A percentile compares a stretch with the other conserved stretches of the same genome.
Evolutionary conservation across 2,797 vertebrate species (phyloP).

Genomic region (Fistularia commersonii): DNA sequence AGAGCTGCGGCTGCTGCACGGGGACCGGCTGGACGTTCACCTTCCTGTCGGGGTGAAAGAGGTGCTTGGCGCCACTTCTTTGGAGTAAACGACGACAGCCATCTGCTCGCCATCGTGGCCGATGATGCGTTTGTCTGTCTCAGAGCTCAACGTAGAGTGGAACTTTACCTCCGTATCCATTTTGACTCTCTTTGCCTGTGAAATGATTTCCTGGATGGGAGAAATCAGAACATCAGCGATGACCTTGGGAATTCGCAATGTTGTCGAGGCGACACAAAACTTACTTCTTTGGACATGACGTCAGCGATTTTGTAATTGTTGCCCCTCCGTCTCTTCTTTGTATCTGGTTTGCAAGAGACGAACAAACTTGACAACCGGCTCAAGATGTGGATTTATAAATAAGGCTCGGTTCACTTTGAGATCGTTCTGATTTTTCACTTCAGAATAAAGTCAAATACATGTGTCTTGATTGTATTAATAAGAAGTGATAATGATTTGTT

Average conservation of each 20-base stretch:
- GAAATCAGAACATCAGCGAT: not conserved
- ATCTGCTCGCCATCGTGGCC: no score
- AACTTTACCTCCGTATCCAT: slow-evolving; percentile 74
- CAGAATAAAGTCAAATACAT: no score
- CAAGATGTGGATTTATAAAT: no score
- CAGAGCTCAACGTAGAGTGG: not conserved
- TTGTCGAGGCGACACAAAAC: not conserved
- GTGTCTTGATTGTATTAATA: no score
- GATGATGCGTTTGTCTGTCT: not conserved
- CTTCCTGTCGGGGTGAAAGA: slow-evolving; percentile 83
- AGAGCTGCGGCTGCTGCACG: slow-evolving; percentile 85
- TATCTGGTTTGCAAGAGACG: slow-evolving; percentile 49
- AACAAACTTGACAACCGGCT: not conserved
- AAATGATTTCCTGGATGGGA: slow-evolving; percentile 86
- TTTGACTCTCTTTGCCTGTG: slow-evolving; percentile 87
- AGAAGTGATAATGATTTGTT: no score
- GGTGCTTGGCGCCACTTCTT: slow-evolving; percentile 76
- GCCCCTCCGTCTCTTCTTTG: slow-evolving; percentile 85
- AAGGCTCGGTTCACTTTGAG: no score
- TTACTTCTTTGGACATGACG: slow-evolving; percentile 95
- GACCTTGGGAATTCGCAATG: not conserved
- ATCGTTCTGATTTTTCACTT: no score
- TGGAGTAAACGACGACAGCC: not conserved
- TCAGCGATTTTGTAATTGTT: slow-evolving; percentile 93
- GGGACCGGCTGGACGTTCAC: slow-evolving; percentile 87